Evolutionary conservation across 2,113 vertebrate species (phyloP), one percentile per base, ranked within the genome.

Genomic region (Dromas ardeola): DNA sequence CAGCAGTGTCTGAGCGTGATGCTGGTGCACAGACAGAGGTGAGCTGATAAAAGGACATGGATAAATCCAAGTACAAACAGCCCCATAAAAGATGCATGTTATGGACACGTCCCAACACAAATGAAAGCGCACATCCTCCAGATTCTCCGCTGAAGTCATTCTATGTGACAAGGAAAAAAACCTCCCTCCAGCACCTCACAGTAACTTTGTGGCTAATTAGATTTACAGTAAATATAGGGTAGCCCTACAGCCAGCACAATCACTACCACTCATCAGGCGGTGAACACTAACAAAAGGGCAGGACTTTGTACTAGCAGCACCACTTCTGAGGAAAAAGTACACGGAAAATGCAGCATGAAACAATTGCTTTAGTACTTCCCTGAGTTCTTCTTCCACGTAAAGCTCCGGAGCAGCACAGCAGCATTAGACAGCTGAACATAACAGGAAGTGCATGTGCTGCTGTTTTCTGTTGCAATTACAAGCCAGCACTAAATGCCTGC

Each of bases 391-490:
- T 74, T 74, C 27, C 50, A 49, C 25, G 10, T 3, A 26, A 55
- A 47, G 43, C 21, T 59, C 20, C 2, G 1, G n/a, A 80, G 53
- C 36, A 83, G 71, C 49, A 42, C 22, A 76, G 56, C 0, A 63
- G 36, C 30, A 30, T 16, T 71, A 77, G 80, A 36, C 25, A 65
- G 53, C 59, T 62, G 42, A 26, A 36, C 4, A 10, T 19, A 70
- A 52, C 3, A 36, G 15, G 10, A 43, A 5, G 5, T 0, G 3
- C 14, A 49, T 7, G 10, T 15, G 43, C 2, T n/a, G 16, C 77
- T 30, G 10, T 12, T n/a, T 59, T 6, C 19, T 15, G 4, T 2
- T 23, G 52, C 55, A 71, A 26, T 19, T 62, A 38, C 25, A 12
- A 21, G 16, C 22, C 70, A 55, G n/a, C n/a, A 38, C 15, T 56